These are phyloP conservation scores for Thalassaphorura encarpata DNA, from an alignment of 1,140 invertebrate species.

Conservation along the genomic window DNA sequence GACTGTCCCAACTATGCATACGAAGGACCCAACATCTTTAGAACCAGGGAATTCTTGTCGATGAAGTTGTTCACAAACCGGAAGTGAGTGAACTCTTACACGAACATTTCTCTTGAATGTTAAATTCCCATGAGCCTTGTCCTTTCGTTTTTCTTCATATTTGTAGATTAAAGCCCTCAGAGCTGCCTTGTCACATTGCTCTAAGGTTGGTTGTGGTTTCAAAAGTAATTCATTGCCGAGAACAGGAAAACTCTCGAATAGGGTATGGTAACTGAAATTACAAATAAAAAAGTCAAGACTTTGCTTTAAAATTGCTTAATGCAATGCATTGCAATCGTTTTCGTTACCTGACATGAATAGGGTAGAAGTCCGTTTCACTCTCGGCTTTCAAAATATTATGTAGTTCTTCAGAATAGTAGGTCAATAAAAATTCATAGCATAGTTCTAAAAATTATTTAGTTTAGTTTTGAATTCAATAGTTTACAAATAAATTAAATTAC, in stretches of 20 bases:
- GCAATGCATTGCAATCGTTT: no score
- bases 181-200: slow-evolving; percentile 51
- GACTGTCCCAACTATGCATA: slow-evolving; percentile 56
- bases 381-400: no score
- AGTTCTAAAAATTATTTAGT: no score
- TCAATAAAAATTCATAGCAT: no score
- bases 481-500: no score
- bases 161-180: slow-evolving; percentile 49
- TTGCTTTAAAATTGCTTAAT: no score
- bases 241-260: slow-evolving; percentile 49
- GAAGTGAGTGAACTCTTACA: slow-evolving; percentile 48
- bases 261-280: slow-evolving; percentile 52
- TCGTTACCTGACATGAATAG: no score
- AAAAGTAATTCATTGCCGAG: slow-evolving; percentile 48
- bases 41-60: slow-evolving; percentile 51
- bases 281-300: no score
- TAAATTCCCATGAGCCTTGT: slow-evolving; percentile 31
- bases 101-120: slow-evolving; percentile 55
- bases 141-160: slow-evolving; percentile 39
- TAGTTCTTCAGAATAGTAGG: no score
- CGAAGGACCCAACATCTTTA: slow-evolving; percentile 54
- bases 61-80: slow-evolving; percentile 48
- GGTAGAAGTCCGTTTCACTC: no score
- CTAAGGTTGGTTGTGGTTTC: slow-evolving; percentile 45
- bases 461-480: no score